Base-by-base conservation (phyloP, 2,888 invertebrate genomes). In the Lasioglossum villosulum region DNA sequence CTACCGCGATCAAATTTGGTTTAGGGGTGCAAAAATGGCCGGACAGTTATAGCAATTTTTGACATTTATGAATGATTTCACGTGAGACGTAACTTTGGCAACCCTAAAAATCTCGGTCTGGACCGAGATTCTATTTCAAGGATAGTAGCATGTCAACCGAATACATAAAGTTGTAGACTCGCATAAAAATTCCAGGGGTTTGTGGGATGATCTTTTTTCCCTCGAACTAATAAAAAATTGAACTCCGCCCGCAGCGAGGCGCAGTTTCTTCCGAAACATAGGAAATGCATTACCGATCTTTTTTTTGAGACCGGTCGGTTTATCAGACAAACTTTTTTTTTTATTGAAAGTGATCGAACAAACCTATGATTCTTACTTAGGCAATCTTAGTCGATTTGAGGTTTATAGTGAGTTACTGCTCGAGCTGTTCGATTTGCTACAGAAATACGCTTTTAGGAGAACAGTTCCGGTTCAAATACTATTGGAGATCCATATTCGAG, bases 221-320 rank as follows among this genome's bases (percentile, higher is more conserved):
- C 4, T 39, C n/a, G 39, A 70, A 70, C 68, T 68, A 68, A 70
- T 70, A 70, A 70, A 70, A 70, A 39, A 70, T 70, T 39, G 23
- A 39, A n/a, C 70, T 10, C 23, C 37, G 37, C 70, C 37, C n/a
- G 70, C 39, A 39, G 39, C 37, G n/a, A 39, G 39, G 10, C 37
- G n/a, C n/a, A 70, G 39, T 14, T 70, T 70, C 37, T 39, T 70
- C 70, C 39, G 39, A 70, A 39, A 70, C 70, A 70, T n/a, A n/a
- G 70, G 37, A 70, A 70, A 70, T 39, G 39, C 39, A 39, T 70
- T 39, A 70, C 70, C 23, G 63, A 34, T 63, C 63, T 30, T 16
- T 63, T 10, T 27, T 27, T 63, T 63, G 30, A 5, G 16, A 63
- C 30, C 63, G 63, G 16, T 34, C 63, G 63, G 30, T 30, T 63